Evolutionary conservation across 2,113 vertebrate species (phyloP).

Genomic region (Odontesthes bonariensis): DNA sequence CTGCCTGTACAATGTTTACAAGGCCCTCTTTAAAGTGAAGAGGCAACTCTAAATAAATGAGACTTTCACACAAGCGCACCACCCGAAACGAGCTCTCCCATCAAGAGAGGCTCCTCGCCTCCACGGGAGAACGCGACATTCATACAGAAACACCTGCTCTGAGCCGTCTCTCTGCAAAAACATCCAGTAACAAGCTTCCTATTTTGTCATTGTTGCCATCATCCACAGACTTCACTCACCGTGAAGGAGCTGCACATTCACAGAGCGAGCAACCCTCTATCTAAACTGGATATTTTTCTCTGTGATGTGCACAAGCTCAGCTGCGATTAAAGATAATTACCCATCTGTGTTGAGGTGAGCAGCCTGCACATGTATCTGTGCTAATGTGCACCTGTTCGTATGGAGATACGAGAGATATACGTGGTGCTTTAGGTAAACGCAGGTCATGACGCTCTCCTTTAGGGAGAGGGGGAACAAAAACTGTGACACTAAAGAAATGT

Average conservation of each 20-base stretch:
- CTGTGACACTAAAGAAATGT: conserved; percentile 20
- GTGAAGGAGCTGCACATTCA: background rate
- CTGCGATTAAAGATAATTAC: conserved; percentile 65
- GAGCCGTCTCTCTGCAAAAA: conserved; percentile 4
- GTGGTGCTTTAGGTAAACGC: background rate
- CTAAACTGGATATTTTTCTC: conserved; percentile 31
- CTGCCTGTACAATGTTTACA: background rate
- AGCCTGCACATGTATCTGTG: conserved; percentile 27
- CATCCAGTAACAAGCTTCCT: background rate
- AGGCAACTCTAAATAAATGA: conserved; percentile 32
- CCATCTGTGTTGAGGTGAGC: conserved; percentile 36
- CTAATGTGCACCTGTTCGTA: conserved; percentile 67
- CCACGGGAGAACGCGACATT: conserved; percentile 15
- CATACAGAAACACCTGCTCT: conserved; percentile 42
- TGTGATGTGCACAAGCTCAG: conserved; percentile 34
- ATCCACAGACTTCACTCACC: conserved; percentile 26
- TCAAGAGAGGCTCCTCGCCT: conserved; percentile 12
- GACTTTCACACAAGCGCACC: conserved; percentile 5
- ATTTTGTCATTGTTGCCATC: conserved; percentile 7
- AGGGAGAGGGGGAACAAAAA: conserved; percentile 3
- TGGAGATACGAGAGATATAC: conserved; percentile 8
- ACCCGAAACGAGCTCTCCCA: background rate
- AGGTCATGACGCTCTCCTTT: conserved; percentile 11
- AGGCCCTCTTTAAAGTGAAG: conserved; percentile 32
- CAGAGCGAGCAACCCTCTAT: conserved; percentile 3